Evolutionary conservation across 2,888 invertebrate species (phyloP), one percentile per base, ranked within the genome.

Genomic region (Aspidapion aeneum): DNA sequence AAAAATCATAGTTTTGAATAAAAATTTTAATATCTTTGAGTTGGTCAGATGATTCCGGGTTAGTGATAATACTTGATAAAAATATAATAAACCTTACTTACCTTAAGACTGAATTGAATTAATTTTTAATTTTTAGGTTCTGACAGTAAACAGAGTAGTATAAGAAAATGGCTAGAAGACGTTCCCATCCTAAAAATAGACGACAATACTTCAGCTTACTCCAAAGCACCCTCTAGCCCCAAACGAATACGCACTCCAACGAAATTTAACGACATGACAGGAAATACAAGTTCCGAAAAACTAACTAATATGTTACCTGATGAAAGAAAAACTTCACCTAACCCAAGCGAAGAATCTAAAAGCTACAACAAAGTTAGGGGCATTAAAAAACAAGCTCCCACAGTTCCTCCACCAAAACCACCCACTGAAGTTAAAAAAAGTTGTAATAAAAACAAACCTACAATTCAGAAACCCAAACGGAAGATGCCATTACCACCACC

Each of bases 111-210:
- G n/a, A n/a, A n/a, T n/a, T n/a, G n/a, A 35, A 35, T 35, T 12
- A 35, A 3, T 35, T 35, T 3, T 35, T 35, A 7, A 3, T 7
- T 52, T 52, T 19, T n/a, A 52, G 52, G 52, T 52, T 52, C 52
- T 75, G 90, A 90, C 50, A 89, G 88, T 72, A 90, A 91, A 74
- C 89, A 90, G 73, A 85, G 83, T 69, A 90, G 87, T 74, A 91
- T 91, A 57, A 82, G 88, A 65, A 87, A 89, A 77, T 91, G 91
- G 91, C 77, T 91, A 51, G 90, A 90, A 78, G 87, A 88, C 69
- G 88, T 91, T 57, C 89, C 90, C 1, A 66, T 77, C n/a, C 68
- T 77, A 18, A 75, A 77, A 69, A 58, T 55, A 16, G 57, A 63
- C 9, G 64, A 56, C 19, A 61, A 65, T 50, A 57, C 57, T 20